Evolutionary conservation across 2,888 invertebrate genomes (phyloP), one percentile per base, ranked within the genome.

Genomic region (Lobophora halterata): DNA sequence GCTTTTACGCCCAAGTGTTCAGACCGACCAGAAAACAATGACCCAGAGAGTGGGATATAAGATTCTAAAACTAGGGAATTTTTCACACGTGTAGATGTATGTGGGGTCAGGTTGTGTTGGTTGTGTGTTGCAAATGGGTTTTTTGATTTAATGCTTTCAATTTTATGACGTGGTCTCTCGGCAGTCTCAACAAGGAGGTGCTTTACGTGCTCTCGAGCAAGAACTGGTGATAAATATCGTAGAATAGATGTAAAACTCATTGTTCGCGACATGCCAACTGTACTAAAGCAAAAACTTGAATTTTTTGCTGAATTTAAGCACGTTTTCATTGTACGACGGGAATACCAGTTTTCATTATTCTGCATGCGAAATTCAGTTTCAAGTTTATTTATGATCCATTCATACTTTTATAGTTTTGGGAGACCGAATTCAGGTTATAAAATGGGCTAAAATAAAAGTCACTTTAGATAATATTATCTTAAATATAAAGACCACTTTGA

Each of bases 121-220:
- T 44, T 14, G 33, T 43, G 49, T 52, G 46, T 43, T 45, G 47
- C 49, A 67, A 79, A 77, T 70, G 72, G 69, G 65, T 58, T 64
- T 65, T 66, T 68, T 78, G 78, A 79, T 79, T 79, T 79, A 75
- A 74, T 61, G 65, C 71, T 66, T 59, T 70, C 69, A 67, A 70
- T 65, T 78, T 78, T 78, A 79, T 71, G 77, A 73, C 63, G 62
- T 57, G 55, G 55, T 51, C 59, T 56, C 60, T 55, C 62, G 63
- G 62, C 65, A 66, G 63, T 74, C 64, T 73, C 67, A 61, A 64
- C 62, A 69, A 75, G 68, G 67, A 69, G 61, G 60, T 63, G 60
- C 58, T 64, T 71, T 70, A 67, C 55, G 59, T 56, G 52, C 49
- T 56, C 45, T 52, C 39, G 43, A 58, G 52, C 52, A 33, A 46